A percentile compares a stretch with the other conserved stretches of the same genome.
These are phyloP conservation scores for Caenorhabditis auriculariae DNA, from an alignment of 2,888 invertebrate genomes.

Conservation along the genomic window DNA sequence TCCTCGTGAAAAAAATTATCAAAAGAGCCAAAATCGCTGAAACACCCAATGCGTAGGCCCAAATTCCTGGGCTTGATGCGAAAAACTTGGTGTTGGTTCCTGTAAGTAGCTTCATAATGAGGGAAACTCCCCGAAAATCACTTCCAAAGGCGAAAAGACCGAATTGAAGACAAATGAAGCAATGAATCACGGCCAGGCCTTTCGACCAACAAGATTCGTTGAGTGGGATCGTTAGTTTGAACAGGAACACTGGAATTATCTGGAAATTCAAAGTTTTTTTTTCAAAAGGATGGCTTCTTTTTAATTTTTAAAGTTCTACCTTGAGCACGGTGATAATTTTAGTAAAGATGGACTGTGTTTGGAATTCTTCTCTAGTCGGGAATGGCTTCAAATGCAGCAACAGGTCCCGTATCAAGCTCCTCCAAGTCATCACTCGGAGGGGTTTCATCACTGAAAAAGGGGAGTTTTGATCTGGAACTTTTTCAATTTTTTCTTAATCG, in stretches of 20 bases:
- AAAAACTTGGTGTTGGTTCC: conserved; percentile 17
- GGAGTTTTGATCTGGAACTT: no score
- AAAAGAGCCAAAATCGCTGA: conserved; percentile 41
- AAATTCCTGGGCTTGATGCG: conserved; percentile 34
- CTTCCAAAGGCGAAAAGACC: conserved; percentile 43
- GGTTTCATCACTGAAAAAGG: no score
- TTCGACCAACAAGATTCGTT: conserved; percentile 70
- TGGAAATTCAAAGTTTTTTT: conserved; percentile 54
- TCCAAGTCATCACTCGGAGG: conserved; percentile 13
- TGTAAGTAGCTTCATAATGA: conserved; percentile 8
- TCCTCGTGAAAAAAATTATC: conserved; percentile 30
- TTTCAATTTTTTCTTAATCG: no score
- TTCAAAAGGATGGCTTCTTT: no score
- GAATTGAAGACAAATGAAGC: conserved; percentile 66
- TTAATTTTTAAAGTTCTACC: conserved; percentile 1
- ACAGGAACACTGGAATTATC: conserved; percentile 68
- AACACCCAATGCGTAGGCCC: conserved; percentile 37
- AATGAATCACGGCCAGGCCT: conserved; percentile 69
- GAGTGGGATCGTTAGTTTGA: conserved; percentile 70
- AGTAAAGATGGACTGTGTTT: conserved; percentile 11
- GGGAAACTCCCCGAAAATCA: conserved; percentile 3
- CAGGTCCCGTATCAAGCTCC: conserved; percentile 16
- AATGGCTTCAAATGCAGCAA: conserved; percentile 19
- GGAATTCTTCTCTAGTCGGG: conserved; percentile 18
- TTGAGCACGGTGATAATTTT: conserved; percentile 13